phyloP scores from a whole-genome alignment of 2,113 vertebrate species.

The Halcyon malimbica region DNA sequence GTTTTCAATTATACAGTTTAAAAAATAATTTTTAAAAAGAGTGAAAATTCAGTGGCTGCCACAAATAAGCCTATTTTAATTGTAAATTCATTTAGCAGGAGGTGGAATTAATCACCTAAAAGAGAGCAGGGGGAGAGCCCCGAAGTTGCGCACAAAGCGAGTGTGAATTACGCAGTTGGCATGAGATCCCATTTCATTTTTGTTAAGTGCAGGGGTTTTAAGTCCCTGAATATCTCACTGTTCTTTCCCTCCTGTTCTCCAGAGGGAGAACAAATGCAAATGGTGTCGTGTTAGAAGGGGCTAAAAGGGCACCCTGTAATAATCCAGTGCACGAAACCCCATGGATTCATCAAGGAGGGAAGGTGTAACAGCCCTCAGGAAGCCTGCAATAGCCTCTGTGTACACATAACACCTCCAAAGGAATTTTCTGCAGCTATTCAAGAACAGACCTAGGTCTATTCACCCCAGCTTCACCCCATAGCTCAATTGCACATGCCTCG shows the following conservation, averaged over 20 bases:
- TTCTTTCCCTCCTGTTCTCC: conserved; percentile 61
- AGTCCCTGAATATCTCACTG: conserved; percentile 59
- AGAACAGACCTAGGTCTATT: conserved; percentile 30
- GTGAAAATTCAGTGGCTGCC: conserved; percentile 59
- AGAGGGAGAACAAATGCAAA: conserved; percentile 64
- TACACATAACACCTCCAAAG: conserved; percentile 61
- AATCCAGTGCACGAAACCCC: neutral
- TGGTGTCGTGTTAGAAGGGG: conserved; percentile 58
- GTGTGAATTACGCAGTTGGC: conserved; percentile 44
- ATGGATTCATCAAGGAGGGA: conserved; percentile 46
- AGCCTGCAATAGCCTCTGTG: conserved; percentile 45
- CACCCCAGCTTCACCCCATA: conserved; percentile 22
- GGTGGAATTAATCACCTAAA: conserved; percentile 51
- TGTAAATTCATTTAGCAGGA: conserved; percentile 61
- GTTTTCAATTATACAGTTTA: conserved; percentile 67
- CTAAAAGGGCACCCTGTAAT: conserved; percentile 66
- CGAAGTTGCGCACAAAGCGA: neutral
- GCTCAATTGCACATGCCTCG: neutral
- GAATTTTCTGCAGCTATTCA: conserved; percentile 51
- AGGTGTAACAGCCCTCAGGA: conserved; percentile 57
- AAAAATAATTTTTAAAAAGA: neutral
- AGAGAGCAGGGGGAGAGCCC: neutral
- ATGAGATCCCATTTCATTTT: conserved; percentile 61
- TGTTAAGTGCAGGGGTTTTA: conserved; percentile 53
- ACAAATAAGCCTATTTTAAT: conserved; percentile 59